Conservation (phyloP, 2,888 invertebrate species). For the Galeruca laticollis region DNA sequence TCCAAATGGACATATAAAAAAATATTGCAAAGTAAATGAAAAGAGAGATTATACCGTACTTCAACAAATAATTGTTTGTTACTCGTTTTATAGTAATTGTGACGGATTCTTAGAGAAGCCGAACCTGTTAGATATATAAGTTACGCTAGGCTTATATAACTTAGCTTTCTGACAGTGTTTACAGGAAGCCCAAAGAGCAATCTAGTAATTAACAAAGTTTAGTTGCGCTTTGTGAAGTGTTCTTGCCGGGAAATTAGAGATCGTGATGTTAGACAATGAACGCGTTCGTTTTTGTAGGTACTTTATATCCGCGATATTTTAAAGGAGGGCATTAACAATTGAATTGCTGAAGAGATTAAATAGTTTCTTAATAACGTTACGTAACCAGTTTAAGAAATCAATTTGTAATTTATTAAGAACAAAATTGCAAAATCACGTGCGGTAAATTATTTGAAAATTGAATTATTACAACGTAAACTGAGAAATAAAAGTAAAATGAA, state of each 20-base stretch:
- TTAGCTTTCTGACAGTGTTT: slow-evolving; percentile 37
- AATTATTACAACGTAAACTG: neutral
- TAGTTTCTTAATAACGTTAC: neutral
- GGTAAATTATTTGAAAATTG: no score
- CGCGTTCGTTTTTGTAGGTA: slow-evolving; percentile 15
- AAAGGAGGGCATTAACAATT: slow-evolving; percentile 2
- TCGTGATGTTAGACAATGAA: slow-evolving; percentile 28
- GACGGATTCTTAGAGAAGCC: neutral
- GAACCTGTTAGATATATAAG: slow-evolving; percentile 25
- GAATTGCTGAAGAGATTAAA: neutral
- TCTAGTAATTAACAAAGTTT: slow-evolving; percentile 41
- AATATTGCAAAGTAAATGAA: no score
- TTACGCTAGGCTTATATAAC: slow-evolving; percentile 36
- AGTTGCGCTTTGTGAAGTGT: slow-evolving; percentile 39
- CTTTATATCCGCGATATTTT: slow-evolving; percentile 14
- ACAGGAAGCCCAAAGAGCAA: slow-evolving; percentile 37
- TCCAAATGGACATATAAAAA: no score
- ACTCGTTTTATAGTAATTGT: neutral
- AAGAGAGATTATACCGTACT: no score
- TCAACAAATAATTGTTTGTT: no score
- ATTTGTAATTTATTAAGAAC: neutral
- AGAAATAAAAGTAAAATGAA: neutral
- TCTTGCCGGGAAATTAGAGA: slow-evolving; percentile 37
- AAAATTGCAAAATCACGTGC: no score
- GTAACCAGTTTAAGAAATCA: neutral